Evolutionary conservation across 2,797 vertebrate species (phyloP), one percentile per base, ranked within the genome.

Genomic region (Lacerta bilineata): DNA sequence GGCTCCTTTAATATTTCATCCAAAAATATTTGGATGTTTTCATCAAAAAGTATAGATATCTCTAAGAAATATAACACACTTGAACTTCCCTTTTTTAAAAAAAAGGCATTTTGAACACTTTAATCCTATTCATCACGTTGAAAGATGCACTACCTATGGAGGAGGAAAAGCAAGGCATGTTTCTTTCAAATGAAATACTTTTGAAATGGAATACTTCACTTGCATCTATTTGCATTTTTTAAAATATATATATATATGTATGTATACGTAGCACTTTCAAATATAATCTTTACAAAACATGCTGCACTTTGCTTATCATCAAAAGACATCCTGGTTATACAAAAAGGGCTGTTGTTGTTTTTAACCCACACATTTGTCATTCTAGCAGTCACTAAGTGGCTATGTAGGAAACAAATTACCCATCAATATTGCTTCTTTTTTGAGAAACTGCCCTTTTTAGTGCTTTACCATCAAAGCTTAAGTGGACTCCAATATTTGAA

Each of bases 51-150:
- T 71, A n/a, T 71, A n/a, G 13, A 13, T 71, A n/a, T 23, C 36
- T 82, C 0, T 0, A 0, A 68, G 5, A 77, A n/a, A 80, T 85
- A 41, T 87, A 92, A 82, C 90, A 93, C 84, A 90, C 80, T 94
- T 94, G 91, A 91, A 83, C 81, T 93, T 93, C 93, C 86, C 87
- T 55, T 10, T 46, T 55, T 10, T 46, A 50, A 85, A 55, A 89
- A 91, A 92, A 92, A 92, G 90, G 90, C 85, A 81, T 91, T 93
- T 55, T 93, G 82, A 92, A 88, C 89, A 80, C 66, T 77, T 50
- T 81, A 90, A 92, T 72, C 36, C 75, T 83, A 87, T 93, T 93
- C 11, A 93, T 95, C 93, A 92, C 82, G 66, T 83, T 74, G 85
- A 33, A 89, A 91, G 3, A 75, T 90, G 61, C 61, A 77, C 88